Conservation (phyloP, 2,888 invertebrate genomes). For the Beris chalybata region DNA sequence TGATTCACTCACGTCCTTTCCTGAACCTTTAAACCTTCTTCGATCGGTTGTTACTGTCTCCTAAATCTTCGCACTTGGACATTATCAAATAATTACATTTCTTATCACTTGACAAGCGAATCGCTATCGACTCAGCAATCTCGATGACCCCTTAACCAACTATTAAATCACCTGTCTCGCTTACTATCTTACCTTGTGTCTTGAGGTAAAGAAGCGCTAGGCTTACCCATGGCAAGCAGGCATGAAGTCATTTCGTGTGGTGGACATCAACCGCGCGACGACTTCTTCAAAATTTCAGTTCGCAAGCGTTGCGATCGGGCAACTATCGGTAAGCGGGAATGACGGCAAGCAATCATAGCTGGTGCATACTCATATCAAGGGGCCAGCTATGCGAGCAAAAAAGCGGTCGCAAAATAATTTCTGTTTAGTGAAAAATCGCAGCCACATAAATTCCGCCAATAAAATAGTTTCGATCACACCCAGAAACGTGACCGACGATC, state of each 20-base stretch:
- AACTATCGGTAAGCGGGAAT: not conserved
- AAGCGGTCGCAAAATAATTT: conserved; percentile 22
- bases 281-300: no score
- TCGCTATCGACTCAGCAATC: conserved; percentile 31
- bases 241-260: not conserved
- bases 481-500: conserved; percentile 51
- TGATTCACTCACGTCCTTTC: no score
- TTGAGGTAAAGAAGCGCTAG: not conserved
- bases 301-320: no score
- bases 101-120: conserved; percentile 36
- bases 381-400: conserved; percentile 10
- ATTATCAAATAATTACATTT: conserved; percentile 40
- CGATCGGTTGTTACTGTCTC: no score
- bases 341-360: conserved; percentile 14
- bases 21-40: no score
- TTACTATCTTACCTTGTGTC: no score
- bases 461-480: conserved; percentile 53
- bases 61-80: conserved; percentile 9
- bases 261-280: no score
- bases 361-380: conserved; percentile 15
- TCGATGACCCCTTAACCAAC: conserved; percentile 36
- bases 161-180: conserved; percentile 38
- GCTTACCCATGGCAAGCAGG: not conserved
- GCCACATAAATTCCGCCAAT: conserved; percentile 50
- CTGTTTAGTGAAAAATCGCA: conserved; percentile 29